Percentiles rank a stretch among this genome's conserved stretches.
These are phyloP conservation scores for Automeris io DNA, from an alignment of 2,888 invertebrate genomes.

Conservation along the genomic window DNA sequence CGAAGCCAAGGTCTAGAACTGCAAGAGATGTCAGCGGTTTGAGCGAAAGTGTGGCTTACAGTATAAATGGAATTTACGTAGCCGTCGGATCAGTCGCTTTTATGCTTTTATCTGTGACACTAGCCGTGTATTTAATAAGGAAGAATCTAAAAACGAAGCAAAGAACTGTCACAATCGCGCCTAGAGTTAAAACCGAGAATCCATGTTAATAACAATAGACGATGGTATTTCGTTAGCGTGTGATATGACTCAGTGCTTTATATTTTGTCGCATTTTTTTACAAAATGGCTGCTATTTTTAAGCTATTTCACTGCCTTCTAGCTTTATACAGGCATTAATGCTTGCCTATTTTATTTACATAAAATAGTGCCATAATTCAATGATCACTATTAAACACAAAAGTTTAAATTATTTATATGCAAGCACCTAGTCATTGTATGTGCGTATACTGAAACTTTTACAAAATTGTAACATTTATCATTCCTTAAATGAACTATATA, in stretches of 20 bases:
- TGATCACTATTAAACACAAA: slow-evolving; percentile 1
- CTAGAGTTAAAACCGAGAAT: slow-evolving; percentile 11
- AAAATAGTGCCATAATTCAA: slow-evolving; percentile 66
- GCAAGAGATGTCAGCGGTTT: slow-evolving; percentile 43
- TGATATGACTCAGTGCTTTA: slow-evolving; percentile 34
- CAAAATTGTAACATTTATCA: slow-evolving; percentile 19
- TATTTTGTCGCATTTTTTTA: slow-evolving; percentile 17
- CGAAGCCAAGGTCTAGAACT: slow-evolving; percentile 50
- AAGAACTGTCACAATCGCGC: slow-evolving; percentile 10
- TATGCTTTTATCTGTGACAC: slow-evolving; percentile 35
- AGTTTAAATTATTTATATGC: slow-evolving; percentile 26
- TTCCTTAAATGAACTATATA: slow-evolving; percentile 39
- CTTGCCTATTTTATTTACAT: slow-evolving; percentile 60
- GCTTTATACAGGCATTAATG: slow-evolving; percentile 44
- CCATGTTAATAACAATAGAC: slow-evolving; percentile 24
- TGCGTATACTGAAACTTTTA: slow-evolving; percentile 23
- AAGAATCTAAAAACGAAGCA: slow-evolving; percentile 27
- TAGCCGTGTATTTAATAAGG: slow-evolving; percentile 38
- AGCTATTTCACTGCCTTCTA: slow-evolving; percentile 51
- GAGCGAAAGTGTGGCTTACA: slow-evolving; percentile 20
- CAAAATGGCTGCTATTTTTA: slow-evolving; percentile 32
- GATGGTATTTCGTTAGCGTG: slow-evolving; percentile 33
- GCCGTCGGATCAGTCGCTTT: slow-evolving; percentile 41
- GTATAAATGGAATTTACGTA: slow-evolving; percentile 33
- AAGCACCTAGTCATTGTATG: slow-evolving; percentile 53